Percentiles rank a stretch among this genome's conserved stretches.
Conservation (phyloP, 2,797 vertebrate genomes). For the Yasuhikotakia modesta region DNA sequence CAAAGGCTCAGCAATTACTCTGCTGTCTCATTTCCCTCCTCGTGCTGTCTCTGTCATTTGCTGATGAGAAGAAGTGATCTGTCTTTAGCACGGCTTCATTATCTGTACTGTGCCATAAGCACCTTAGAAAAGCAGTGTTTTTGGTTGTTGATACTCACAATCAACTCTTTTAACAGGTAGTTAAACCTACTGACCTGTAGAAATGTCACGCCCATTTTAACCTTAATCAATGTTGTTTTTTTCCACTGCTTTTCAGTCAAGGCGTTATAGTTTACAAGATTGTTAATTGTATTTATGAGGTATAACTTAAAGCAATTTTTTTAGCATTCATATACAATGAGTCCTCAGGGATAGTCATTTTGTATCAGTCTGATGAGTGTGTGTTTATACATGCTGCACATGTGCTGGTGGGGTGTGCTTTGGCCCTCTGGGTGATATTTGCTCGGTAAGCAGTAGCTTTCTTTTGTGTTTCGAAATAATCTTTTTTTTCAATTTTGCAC, state of each 20-base stretch:
- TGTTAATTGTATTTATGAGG: not conserved
- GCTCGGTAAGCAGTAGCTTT: conserved; percentile 14
- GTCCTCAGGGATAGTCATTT: conserved; percentile 65
- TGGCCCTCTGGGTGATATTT: conserved; percentile 3
- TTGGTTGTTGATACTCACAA: conserved; percentile 61
- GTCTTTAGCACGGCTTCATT: conserved; percentile 66
- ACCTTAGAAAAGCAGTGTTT: conserved; percentile 58
- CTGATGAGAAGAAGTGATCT: conserved; percentile 62
- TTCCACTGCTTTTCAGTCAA: no score
- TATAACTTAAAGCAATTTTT: conserved; percentile 68
- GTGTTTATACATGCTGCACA: conserved; percentile 71
- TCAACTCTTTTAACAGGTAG: conserved; percentile 71
- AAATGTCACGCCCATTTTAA: conserved; percentile 20
- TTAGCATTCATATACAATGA: conserved; percentile 70
- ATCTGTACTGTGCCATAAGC: conserved; percentile 50
- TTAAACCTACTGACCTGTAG: conserved; percentile 63
- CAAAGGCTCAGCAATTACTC: conserved; percentile 50
- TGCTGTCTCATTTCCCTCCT: conserved; percentile 13
- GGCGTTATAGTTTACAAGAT: not conserved
- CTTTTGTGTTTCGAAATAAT: not conserved
- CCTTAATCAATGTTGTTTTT: conserved; percentile 33
- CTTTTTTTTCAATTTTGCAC: not conserved
- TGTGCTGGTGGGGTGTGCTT: conserved; percentile 47
- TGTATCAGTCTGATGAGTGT: conserved; percentile 72
- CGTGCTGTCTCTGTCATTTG: conserved; percentile 47